Base-by-base conservation (phyloP, 2,888 invertebrate species). In the Drosophila sordidula region DNA sequence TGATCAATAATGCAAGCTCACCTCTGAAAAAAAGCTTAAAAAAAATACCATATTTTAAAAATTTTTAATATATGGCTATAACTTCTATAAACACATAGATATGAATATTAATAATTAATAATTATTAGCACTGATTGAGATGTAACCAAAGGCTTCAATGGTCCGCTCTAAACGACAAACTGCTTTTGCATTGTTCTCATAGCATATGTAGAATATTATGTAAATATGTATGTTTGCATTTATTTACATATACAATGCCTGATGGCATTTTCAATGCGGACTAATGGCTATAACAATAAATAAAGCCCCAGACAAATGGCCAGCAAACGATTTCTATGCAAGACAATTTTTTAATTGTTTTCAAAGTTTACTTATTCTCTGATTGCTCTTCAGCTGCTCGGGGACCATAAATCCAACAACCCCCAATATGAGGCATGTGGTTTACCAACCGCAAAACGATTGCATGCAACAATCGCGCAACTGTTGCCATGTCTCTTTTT, bases 381-480 rank as follows among this genome's bases (percentile, higher is more conserved):
- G 74, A 71, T 70, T 52, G 77, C 54, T 57, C 41, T 47, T 51
- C 77, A 52, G 74, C 67, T 74, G 74, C 54, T 52, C 36, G 50
- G 81, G 54, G 64, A 47, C 82, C 47, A 85, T 85, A 85, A 78
- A 82, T 85, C 72, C 64, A 50, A 41, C 59, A 64, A 18, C 18
- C 66, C 72, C 54, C 79, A 85, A 80, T 70, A 70, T 68, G 85
- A 58, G 64, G 75, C 75, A 36, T 52, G 64, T 32, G 64, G 64
- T 32, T 70, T 62, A 45, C 42, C 46, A 57, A 77, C 80, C 87
- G 68, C 80, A 80, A 74, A 83, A 74, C 70, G 64, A 55, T 77
- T 69, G 70, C 77, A 74, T 81, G 70, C 69, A 82, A 80, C 84
- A 78, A 69, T 69, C 80, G 67, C 69, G 80, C 78, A 83, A 71